A percentile compares a stretch with the other conserved stretches of the same genome.
These are phyloP conservation scores for Stichopus horrens DNA, from an alignment of 53 echinoderm and acorn worm species.

Conservation along the genomic window DNA sequence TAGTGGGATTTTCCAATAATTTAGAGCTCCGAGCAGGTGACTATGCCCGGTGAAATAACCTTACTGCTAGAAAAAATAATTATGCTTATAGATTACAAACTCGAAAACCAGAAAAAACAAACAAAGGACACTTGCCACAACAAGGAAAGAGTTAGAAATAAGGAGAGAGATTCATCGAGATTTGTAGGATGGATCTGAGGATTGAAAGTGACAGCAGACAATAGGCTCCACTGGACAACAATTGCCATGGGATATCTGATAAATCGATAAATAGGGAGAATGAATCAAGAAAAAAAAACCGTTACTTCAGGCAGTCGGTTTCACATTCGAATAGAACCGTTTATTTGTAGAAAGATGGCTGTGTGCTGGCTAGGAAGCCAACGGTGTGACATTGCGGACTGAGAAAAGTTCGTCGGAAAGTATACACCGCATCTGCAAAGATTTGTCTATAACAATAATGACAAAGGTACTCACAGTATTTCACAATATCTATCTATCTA, in stretches of 20 bases:
- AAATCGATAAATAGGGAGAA: neutral
- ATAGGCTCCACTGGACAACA: neutral
- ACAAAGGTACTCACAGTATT: no score
- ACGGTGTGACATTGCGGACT: no score
- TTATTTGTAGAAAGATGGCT: neutral
- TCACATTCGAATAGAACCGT: constrained; percentile 8
- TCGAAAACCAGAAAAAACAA: neutral
- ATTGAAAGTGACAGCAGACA: constrained; percentile 24
- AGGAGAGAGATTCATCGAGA: neutral
- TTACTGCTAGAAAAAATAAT: neutral
- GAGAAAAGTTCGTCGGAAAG: no score
- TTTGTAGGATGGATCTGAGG: constrained; percentile 14
- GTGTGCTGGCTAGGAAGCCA: neutral
- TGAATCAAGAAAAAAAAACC: neutral
- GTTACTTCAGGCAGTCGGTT: neutral
- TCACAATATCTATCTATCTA: no score
- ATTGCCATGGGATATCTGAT: constrained; percentile 1
- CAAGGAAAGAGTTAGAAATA: neutral
- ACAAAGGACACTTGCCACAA: neutral
- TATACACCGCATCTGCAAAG: no score
- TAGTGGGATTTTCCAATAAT: neutral
- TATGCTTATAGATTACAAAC: neutral
- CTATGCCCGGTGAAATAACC: neutral
- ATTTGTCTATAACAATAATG: no score
- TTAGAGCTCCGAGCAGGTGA: neutral